phyloP scores from a whole-genome alignment of 1,140 invertebrate species.

The Lepeophtheirus salmonis region DNA sequence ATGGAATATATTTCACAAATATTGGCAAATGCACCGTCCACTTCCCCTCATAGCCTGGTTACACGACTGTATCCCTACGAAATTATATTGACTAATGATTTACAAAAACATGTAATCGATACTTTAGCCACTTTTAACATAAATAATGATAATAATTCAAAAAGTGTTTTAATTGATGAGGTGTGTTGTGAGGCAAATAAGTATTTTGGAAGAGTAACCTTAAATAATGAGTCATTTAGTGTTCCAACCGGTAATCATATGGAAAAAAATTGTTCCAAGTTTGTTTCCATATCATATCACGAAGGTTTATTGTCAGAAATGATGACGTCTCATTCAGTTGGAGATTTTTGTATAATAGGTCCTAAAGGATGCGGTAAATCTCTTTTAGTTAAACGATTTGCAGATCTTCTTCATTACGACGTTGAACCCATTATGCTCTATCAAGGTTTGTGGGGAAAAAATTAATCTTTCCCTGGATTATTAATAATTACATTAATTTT shows the following conservation, averaged over 20 bases:
- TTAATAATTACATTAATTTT: slow-evolving; percentile 4
- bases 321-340: slow-evolving; percentile 49
- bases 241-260: neutral
- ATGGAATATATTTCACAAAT: slow-evolving; percentile 43
- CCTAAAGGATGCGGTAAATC: slow-evolving; percentile 82
- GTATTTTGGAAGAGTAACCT: neutral
- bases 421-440: slow-evolving; percentile 77
- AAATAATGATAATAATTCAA: neutral
- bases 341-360: slow-evolving; percentile 74
- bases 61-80: slow-evolving; percentile 63
- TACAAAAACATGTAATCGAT: slow-evolving; percentile 42
- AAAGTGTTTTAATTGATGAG: neutral
- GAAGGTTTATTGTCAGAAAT: slow-evolving; percentile 54
- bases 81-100: slow-evolving; percentile 49
- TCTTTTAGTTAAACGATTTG: slow-evolving; percentile 51
- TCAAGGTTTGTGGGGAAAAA: slow-evolving; percentile 32
- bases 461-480: neutral
- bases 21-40: slow-evolving; percentile 44
- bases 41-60: slow-evolving; percentile 44
- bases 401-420: slow-evolving; percentile 50
- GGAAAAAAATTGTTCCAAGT: slow-evolving; percentile 24
- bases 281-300: slow-evolving; percentile 57
- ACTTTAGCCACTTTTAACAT: slow-evolving; percentile 40
- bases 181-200: neutral
- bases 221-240: neutral